phyloP scores from a whole-genome alignment of 2,888 invertebrate species.

The Encarsia formosa region DNA sequence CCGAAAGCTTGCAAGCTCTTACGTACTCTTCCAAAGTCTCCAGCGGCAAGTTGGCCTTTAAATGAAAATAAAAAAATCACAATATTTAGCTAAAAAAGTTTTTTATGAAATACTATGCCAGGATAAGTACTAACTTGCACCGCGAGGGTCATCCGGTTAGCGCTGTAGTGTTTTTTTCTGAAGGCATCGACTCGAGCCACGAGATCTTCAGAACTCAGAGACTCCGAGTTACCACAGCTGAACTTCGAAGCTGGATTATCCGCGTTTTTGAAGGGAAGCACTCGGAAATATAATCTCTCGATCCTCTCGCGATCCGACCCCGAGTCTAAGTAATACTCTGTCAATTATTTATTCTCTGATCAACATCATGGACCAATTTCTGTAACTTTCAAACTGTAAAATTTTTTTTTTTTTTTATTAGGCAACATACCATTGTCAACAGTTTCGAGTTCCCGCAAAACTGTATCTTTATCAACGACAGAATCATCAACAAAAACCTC shows the following conservation, averaged over 20 bases:
- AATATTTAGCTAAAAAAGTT: background rate
- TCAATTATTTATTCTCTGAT: background rate
- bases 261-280: slow-evolving; percentile 11
- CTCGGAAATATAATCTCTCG: slow-evolving; percentile 70
- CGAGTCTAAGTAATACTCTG: slow-evolving; percentile 78
- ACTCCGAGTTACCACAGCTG: slow-evolving; percentile 77
- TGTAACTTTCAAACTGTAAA: too few relatives aligned
- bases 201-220: slow-evolving; percentile 65
- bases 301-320: slow-evolving; percentile 71
- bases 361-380: background rate
- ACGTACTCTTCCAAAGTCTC: slow-evolving; percentile 64
- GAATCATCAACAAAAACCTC: slow-evolving; percentile 81
- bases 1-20: slow-evolving; percentile 61
- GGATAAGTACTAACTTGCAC: slow-evolving; percentile 59
- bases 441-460: slow-evolving; percentile 80
- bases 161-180: slow-evolving; percentile 73
- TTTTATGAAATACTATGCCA: background rate
- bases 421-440: slow-evolving; percentile 89
- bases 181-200: slow-evolving; percentile 70
- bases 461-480: slow-evolving; percentile 75
- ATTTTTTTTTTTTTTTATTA: too few relatives aligned
- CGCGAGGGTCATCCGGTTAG: slow-evolving; percentile 82
- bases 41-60: slow-evolving; percentile 58
- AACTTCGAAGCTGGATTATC: slow-evolving; percentile 76
- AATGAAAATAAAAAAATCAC: slow-evolving; percentile 6